Evolutionary conservation across 2,888 invertebrate genomes (phyloP).

Genomic region (Phymatocera aterrima): DNA sequence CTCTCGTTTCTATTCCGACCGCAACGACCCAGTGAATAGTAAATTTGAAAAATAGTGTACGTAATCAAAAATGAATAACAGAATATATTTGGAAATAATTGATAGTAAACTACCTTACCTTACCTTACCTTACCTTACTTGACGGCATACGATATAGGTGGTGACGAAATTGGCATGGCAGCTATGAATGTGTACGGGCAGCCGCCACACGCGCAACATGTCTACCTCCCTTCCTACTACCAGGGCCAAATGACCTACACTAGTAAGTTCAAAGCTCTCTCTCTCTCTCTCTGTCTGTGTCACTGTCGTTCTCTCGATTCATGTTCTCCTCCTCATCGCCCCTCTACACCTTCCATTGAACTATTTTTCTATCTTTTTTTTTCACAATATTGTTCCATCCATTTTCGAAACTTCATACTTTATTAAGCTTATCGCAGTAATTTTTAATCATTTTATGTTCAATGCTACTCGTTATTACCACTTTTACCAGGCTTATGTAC

Average conservation of each 20-base stretch:
- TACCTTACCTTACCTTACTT: conserved; percentile 52
- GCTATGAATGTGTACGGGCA: conserved; percentile 82
- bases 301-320: conserved; percentile 55
- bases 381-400: neutral
- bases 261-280: conserved; percentile 81
- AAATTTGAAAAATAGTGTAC: conserved; percentile 56
- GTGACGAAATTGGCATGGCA: conserved; percentile 74
- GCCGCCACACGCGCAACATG: conserved; percentile 86
- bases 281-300: conserved; percentile 58
- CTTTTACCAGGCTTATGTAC: conserved; percentile 30
- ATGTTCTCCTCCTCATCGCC: conserved; percentile 39
- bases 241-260: conserved; percentile 87
- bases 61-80: conserved; percentile 49
- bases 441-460: too few relatives aligned
- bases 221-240: conserved; percentile 89
- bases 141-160: conserved; percentile 69
- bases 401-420: neutral
- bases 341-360: conserved; percentile 22
- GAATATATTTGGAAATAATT: conserved; percentile 60
- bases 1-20: neutral
- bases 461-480: conserved; percentile 4
- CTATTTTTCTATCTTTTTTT: conserved; percentile 51
- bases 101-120: conserved; percentile 51
- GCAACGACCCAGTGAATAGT: conserved; percentile 66
- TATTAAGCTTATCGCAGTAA: conserved; percentile 18